Base-by-base conservation (phyloP, 2,797 vertebrate species). In the Echiichthys vipera region DNA sequence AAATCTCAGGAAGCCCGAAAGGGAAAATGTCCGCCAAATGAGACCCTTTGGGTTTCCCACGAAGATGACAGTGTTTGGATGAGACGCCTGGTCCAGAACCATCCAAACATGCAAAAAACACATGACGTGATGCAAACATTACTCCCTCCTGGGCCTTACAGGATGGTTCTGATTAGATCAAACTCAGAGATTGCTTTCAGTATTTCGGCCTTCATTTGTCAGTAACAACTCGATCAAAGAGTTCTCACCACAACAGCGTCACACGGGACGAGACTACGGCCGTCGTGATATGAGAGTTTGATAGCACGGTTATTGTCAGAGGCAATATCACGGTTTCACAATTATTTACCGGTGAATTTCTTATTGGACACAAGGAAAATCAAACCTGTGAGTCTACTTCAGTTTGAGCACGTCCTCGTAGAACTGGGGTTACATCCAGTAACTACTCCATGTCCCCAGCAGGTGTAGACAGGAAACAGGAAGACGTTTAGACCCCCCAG, bases 11-110 rank as follows among this genome's bases (percentile, higher is more conserved):
- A 42, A 63, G 36, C 39, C 65, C 29, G 5, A 25, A 36, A 34
- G 73, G 59, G 25, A 51, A 42, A n/a, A 6, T 4, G 36, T 61
- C 57, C 3, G 37, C 77, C 68, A 80, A 84, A 85, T 5, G 70
- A 79, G 65, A 37, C 74, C 53, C 78, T 72, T 9, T 42, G 72
- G 78, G 69, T 50, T 6, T 32, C 29, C 42, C 18, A 30, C 39
- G n/a, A 56, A 53, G 65, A 65, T 42, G 79, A 55, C 79, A 18
- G 66, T 69, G 18, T 70, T 32, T 70, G 76, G 78, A 75, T 18
- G 46, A 55, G 77, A 27, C 2, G 20, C 27, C 53, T 12, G 58
- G 29, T 74, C 71, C 62, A 5, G 78, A 17, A 71, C 54, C 59
- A 51, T 65, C 71, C 36, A 40, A 27, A 12, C 5, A 71, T 62